Evolutionary conservation across 2,888 invertebrate genomes (phyloP).

Genomic region (Chromoteleia sp.): DNA sequence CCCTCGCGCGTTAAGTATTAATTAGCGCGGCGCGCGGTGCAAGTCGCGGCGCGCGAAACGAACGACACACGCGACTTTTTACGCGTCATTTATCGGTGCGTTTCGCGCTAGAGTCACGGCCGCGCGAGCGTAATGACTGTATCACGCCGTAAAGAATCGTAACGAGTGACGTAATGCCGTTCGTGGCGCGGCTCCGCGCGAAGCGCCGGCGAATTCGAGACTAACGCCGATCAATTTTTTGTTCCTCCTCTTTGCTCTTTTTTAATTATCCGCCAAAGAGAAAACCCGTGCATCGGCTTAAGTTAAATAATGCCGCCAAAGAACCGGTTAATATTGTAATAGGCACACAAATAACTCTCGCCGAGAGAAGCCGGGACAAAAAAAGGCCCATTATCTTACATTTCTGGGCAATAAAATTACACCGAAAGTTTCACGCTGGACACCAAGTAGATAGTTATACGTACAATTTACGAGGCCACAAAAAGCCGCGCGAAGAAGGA

Average conservation of each 20-base stretch:
- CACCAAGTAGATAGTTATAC: conserved; percentile 61
- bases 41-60: conserved; percentile 14
- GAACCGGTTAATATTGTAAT: conserved; percentile 69
- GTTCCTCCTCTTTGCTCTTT: too few species aligned
- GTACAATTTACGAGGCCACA: conserved; percentile 60
- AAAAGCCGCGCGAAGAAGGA: conserved; percentile 38
- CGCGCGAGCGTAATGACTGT: conserved; percentile 50
- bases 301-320: conserved; percentile 54
- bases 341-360: conserved; percentile 60
- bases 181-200: conserved; percentile 42
- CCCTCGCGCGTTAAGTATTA: conserved; percentile 43
- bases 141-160: conserved; percentile 59
- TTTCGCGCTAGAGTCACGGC: conserved; percentile 34
- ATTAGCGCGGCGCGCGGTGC: conserved; percentile 41
- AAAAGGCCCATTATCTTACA: conserved; percentile 60
- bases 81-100: conserved; percentile 54
- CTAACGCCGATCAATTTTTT: background rate
- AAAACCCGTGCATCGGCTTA: conserved; percentile 41
- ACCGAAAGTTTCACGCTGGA: conserved; percentile 60
- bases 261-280: conserved; percentile 54
- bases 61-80: conserved; percentile 51
- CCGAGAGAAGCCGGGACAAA: conserved; percentile 44
- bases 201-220: conserved; percentile 1
- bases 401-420: conserved; percentile 60
- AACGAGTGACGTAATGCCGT: conserved; percentile 51